These are phyloP conservation scores for Anguilla obscura DNA, from an alignment of 2,797 vertebrate genomes.

Conservation along the genomic window DNA sequence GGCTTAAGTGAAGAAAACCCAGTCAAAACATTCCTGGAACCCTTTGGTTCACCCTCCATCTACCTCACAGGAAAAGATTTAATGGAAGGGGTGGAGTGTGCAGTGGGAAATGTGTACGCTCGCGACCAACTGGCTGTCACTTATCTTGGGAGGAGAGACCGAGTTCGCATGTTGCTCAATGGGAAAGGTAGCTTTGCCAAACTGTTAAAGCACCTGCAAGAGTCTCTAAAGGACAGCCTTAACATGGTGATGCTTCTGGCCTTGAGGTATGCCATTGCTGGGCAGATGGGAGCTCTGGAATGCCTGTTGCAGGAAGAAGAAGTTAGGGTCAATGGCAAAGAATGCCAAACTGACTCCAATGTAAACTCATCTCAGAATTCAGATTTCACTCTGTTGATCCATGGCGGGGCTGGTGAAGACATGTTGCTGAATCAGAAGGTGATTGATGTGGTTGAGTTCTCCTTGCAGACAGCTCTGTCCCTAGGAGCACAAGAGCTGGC, in stretches of 20 bases:
- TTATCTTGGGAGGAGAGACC: conserved; percentile 73
- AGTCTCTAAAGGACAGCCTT: conserved; percentile 64
- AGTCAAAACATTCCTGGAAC: conserved; percentile 70
- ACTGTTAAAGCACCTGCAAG: conserved; percentile 62
- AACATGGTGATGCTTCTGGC: conserved; percentile 71
- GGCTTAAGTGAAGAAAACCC: conserved; percentile 65
- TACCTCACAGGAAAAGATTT: conserved; percentile 76
- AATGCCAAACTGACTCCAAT: neutral
- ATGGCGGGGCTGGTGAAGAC: conserved; percentile 76
- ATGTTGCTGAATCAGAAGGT: conserved; percentile 68
- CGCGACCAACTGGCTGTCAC: conserved; percentile 75
- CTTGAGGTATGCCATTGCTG: conserved; percentile 69
- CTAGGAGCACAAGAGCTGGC: conserved; percentile 67
- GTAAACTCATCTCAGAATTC: conserved; percentile 38
- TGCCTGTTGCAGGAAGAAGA: conserved; percentile 59
- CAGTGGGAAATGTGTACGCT: conserved; percentile 77
- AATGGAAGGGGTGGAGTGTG: conserved; percentile 73
- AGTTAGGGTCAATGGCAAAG: conserved; percentile 51
- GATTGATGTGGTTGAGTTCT: conserved; percentile 68
- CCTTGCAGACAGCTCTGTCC: conserved; percentile 68
- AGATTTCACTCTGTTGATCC: conserved; percentile 70
- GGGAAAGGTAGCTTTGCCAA: conserved; percentile 73
- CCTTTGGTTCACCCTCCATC: conserved; percentile 75
- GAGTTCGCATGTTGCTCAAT: conserved; percentile 69
- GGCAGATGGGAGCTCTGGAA: conserved; percentile 74